Base-by-base conservation (phyloP, 2,888 invertebrate genomes). In the Aleiodes testaceus region DNA sequence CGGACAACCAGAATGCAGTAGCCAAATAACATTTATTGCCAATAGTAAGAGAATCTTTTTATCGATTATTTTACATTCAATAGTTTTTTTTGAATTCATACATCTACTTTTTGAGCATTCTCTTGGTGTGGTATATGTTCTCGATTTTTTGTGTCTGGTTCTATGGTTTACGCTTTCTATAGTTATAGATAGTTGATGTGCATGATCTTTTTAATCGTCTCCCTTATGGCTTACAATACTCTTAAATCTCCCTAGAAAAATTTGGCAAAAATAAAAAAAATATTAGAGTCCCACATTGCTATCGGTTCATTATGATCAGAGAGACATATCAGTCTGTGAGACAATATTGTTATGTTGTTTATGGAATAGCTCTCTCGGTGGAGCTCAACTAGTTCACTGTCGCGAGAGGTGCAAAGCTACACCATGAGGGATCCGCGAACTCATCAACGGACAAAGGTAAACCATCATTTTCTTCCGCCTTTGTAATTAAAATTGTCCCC, bases 311-410 rank as follows among this genome's bases (percentile, higher is more conserved):
- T 36, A 5, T 7, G 68, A 63, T 70, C 72, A 70, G 72, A 70
- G 59, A 67, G 59, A 74, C 20, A 53, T 77, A 77, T 75, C 74
- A 80, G 79, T 84, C 79, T 83, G 80, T 84, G 83, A 85, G 85
- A 85, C 80, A 75, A 81, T 76, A 81, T 87, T 87, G 78, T 88
- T 89, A 86, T 89, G 87, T 89, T 89, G 84, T 86, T 82, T 83
- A 84, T 88, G 87, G 87, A 86, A 89, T 89, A 91, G 90, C 89
- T 91, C 88, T 91, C 91, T 89, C 90, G 91, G 87, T 91, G 90
- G 90, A 91, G 91, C 88, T 91, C 91, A 75, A 87, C 90, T 88
- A 91, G 91, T 88, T 91, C 91, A 82, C 88, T 91, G 81, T 91
- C 91, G 80, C 88, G 89, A 86, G 91, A 91, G 85, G 91, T 91